Conservation (phyloP, 2,797 vertebrate genomes). For the Pterois miles region DNA sequence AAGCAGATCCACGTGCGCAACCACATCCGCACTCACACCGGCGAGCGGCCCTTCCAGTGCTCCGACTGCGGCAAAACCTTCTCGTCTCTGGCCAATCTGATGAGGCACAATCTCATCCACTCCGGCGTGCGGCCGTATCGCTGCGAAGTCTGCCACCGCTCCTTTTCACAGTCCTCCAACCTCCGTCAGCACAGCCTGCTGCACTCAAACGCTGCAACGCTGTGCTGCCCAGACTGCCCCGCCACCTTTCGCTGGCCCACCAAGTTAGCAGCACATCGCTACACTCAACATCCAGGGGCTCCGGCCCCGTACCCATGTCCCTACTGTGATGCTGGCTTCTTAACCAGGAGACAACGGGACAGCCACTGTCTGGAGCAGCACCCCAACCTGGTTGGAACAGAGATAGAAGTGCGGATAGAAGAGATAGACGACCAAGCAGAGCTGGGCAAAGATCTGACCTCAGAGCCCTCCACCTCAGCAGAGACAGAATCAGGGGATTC, state of each 20-base stretch:
- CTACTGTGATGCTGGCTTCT: conserved; percentile 82
- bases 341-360: conserved; percentile 80
- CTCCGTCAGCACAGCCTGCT: conserved; percentile 91
- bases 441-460: background rate
- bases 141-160: conserved; percentile 88
- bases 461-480: conserved; percentile 54
- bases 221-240: conserved; percentile 83
- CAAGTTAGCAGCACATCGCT: conserved; percentile 84
- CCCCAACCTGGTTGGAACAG: conserved; percentile 28
- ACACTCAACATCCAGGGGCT: conserved; percentile 80
- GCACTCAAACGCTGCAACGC: conserved; percentile 75
- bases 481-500: conserved; percentile 37
- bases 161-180: conserved; percentile 93
- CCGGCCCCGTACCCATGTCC: conserved; percentile 84
- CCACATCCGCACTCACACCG: conserved; percentile 91
- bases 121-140: conserved; percentile 89
- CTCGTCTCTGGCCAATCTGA: conserved; percentile 89
- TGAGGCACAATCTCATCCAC: conserved; percentile 91
- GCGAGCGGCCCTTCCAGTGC: conserved; percentile 91
- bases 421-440: conserved; percentile 2
- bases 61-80: conserved; percentile 91
- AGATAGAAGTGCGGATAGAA: background rate
- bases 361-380: conserved; percentile 80
- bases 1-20: conserved; percentile 91
- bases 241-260: conserved; percentile 81